A percentile compares a stretch with the other conserved stretches of the same genome.
Conservation (phyloP, 1,140 invertebrate genomes). For the Drosophila auraria region DNA sequence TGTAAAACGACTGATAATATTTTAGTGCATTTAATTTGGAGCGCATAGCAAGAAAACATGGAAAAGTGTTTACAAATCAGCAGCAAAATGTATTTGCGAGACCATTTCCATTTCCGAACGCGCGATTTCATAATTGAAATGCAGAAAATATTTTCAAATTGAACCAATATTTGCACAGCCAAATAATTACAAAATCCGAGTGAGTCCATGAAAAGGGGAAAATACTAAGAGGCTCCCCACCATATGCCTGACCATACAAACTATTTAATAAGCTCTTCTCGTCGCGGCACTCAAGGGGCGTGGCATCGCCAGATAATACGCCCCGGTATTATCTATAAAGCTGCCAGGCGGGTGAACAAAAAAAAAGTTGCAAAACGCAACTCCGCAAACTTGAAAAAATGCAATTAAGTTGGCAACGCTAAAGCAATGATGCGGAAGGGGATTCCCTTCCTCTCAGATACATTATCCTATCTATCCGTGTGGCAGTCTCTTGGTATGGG, state of each 20-base stretch:
- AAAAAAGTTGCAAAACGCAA: slow-evolving; percentile 7
- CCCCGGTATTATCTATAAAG: slow-evolving; percentile 38
- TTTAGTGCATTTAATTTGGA: slow-evolving; percentile 22
- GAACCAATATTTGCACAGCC: slow-evolving; percentile 30
- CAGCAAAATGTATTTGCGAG: slow-evolving; percentile 31
- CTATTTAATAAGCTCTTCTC: slow-evolving; percentile 20
- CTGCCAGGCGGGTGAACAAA: not conserved
- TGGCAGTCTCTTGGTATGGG: not conserved
- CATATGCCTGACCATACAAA: slow-evolving; percentile 4
- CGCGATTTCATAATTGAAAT: slow-evolving; percentile 42
- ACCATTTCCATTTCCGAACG: slow-evolving; percentile 45
- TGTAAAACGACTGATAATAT: slow-evolving; percentile 15
- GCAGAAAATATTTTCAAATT: slow-evolving; percentile 35
- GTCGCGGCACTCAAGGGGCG: slow-evolving; percentile 8
- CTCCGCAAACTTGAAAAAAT: slow-evolving; percentile 51
- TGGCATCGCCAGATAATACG: slow-evolving; percentile 4
- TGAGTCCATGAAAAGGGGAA: too few species aligned
- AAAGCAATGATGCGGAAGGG: slow-evolving; percentile 12
- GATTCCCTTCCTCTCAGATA: not conserved
- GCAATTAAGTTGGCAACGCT: slow-evolving; percentile 48
- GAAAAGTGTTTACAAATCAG: slow-evolving; percentile 41
- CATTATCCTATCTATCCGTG: not conserved
- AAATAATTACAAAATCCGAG: slow-evolving; percentile 15
- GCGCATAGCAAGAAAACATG: not conserved
- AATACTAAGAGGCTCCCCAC: not conserved